These are phyloP conservation scores for Tachuris rubrigastra DNA, from an alignment of 2,113 vertebrate genomes.

Conservation along the genomic window DNA sequence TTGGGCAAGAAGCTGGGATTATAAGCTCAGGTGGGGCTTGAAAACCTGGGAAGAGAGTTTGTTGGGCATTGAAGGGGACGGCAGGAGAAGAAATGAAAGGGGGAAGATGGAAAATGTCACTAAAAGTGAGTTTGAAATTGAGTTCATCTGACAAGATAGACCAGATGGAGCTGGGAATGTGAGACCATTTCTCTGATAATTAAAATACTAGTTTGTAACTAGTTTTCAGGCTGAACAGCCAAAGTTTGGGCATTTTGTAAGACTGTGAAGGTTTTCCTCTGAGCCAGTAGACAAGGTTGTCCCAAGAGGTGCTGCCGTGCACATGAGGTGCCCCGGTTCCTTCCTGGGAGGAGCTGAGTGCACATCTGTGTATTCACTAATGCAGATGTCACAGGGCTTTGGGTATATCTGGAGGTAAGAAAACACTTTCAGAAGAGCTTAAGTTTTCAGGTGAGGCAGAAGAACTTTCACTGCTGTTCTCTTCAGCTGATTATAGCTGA, in stretches of 20 bases:
- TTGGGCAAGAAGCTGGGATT: neutral
- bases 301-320: rapidly evolving
- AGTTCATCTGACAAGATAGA: neutral
- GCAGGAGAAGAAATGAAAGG: neutral
- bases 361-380: neutral
- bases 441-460: rapidly evolving
- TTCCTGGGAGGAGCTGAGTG: neutral
- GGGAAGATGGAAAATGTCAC: neutral
- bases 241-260: neutral
- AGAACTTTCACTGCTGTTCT: neutral
- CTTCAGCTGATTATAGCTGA: neutral
- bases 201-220: neutral
- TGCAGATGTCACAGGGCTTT: rapidly evolving
- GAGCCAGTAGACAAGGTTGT: neutral
- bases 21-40: neutral
- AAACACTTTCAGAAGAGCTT: neutral
- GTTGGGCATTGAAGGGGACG: neutral
- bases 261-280: neutral
- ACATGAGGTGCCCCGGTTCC: neutral
- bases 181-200: neutral
- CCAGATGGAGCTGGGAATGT: neutral
- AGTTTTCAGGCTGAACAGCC: neutral
- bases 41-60: neutral
- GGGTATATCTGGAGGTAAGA: no score
- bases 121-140: neutral